Evolutionary conservation across 2,797 vertebrate species (phyloP), one percentile per base, ranked within the genome.

Genomic region (Brotogeris chrysoptera): DNA sequence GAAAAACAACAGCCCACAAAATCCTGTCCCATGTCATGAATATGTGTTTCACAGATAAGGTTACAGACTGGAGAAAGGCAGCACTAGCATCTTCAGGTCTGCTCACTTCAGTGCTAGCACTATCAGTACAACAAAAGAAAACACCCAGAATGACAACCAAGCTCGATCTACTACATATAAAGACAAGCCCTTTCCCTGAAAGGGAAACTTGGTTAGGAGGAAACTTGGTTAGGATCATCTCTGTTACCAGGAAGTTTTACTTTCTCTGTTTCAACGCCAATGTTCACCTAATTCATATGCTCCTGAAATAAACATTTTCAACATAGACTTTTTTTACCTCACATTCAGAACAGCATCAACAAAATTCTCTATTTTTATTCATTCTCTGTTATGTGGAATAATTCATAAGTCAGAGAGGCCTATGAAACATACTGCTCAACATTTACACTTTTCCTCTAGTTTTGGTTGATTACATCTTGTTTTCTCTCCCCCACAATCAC

Each of bases 11-110:
- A 79, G 24, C n/a, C 34, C 46, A 69, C 41, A 81, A 70, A 70
- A 88, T 21, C 36, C 27, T 72, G 19, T 9, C 39, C n/a, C 1
- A 0, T 18, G 25, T 17, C 13, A 52, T 3, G 8, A 59, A 47
- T 13, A 4, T 6, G 7, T 4, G 2, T 70, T 88, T 86, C 72
- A 73, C 13, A 57, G 25, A 34, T 25, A 2, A 57, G 0, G 71
- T 84, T 76, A 72, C 25, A 49, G 65, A 57, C 2, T 25, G 27
- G 18, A 66, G 38, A 57, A 90, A 69, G 10, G 60, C 39, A 93
- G 63, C 32, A 57, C 13, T 7, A 50, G 1, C 4, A 57, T 11
- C 30, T 82, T 57, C 36, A 5, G 1, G 9, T 32, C 49, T 49
- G 21, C 12, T 5, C 50, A 60, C 34, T 39, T 44, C 71, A 76